These are phyloP conservation scores for Nomada fabriciana DNA, from an alignment of 2,888 invertebrate genomes.

Conservation along the genomic window DNA sequence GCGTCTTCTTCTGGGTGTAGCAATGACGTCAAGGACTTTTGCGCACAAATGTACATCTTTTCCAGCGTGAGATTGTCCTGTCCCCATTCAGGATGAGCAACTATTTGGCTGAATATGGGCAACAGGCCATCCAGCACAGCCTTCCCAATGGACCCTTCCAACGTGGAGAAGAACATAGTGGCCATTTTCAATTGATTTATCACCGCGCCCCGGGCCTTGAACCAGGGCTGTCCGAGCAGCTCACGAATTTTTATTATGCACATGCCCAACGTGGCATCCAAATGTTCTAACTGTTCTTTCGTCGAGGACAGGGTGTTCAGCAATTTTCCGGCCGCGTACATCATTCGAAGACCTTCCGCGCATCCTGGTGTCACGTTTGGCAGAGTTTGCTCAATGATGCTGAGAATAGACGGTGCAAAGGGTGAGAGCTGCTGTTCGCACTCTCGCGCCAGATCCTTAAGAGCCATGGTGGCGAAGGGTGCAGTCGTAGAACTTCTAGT, in stretches of 20 bases:
- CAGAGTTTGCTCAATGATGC: conserved; percentile 86
- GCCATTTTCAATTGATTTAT: conserved; percentile 89
- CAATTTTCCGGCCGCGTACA: conserved; percentile 91
- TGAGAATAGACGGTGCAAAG: conserved; percentile 91
- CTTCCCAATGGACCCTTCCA: conserved; percentile 85
- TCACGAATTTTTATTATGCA: conserved; percentile 87
- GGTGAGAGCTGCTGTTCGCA: conserved; percentile 91
- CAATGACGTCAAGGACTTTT: conserved; percentile 78
- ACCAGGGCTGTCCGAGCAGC: conserved; percentile 79
- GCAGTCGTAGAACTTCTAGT: conserved; percentile 88
- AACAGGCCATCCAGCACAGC: conserved; percentile 82
- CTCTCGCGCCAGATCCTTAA: conserved; percentile 94
- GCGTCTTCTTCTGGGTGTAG: conserved; percentile 78
- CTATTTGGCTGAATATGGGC: conserved; percentile 87
- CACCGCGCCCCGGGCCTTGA: conserved; percentile 82
- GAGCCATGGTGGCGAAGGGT: conserved; percentile 93
- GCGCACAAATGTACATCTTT: conserved; percentile 84
- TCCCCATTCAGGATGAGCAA: conserved; percentile 86
- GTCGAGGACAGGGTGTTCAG: conserved; percentile 88
- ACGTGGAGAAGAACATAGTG: conserved; percentile 87
- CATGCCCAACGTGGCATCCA: conserved; percentile 89
- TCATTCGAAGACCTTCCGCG: conserved; percentile 89
- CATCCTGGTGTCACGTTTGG: conserved; percentile 87
- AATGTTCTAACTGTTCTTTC: conserved; percentile 88
- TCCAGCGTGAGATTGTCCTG: conserved; percentile 88